Base-by-base conservation (phyloP, 1,140 invertebrate genomes). In the Frieseomelitta varia region DNA sequence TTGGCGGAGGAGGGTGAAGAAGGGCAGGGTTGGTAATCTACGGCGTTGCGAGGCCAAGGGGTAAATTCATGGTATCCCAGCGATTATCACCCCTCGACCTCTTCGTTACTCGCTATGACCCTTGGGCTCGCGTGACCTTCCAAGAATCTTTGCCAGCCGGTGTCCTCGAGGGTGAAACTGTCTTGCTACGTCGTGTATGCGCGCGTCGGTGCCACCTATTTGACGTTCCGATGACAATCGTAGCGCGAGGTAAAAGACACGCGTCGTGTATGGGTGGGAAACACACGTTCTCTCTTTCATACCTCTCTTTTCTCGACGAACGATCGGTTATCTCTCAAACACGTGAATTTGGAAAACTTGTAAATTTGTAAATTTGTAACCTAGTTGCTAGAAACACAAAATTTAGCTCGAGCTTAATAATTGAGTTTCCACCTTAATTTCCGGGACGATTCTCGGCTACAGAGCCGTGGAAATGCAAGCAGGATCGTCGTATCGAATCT, bases 61-160 rank as follows among this genome's bases (percentile, higher is more conserved):
- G 77, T 82, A 80, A 87, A 89, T 89, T 81, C 85, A 68, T 27
- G 71, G 81, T 89, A 89, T 91, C 86, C 87, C 69, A 73, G 73
- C 90, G 89, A 91, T 91, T 91, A 91, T 90, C 90, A 88, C 88
- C 86, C 89, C 86, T 88, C 88, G 86, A 82, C 86, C 86, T 88
- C 82, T 88, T 88, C 79, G 78, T 90, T 90, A 88, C 88, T 86
- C 86, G 84, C 55, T 63, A 53, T n/a, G 56, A 69, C 63, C 84
- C 75, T 85, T 85, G 39, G 61, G 68, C 85, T 75, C 61, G 65
- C 75, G 78, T 58, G 76, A 80, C 79, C 76, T 90, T 83, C 80
- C 80, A 61, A 34, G 68, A 81, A 89, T 87, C 75, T 79, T 88
- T 84, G 56, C 65, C 17, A 86, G 56, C 51, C 24, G 39, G 39